phyloP scores from a whole-genome alignment of 2,113 vertebrate species.

The Scomber colias region DNA sequence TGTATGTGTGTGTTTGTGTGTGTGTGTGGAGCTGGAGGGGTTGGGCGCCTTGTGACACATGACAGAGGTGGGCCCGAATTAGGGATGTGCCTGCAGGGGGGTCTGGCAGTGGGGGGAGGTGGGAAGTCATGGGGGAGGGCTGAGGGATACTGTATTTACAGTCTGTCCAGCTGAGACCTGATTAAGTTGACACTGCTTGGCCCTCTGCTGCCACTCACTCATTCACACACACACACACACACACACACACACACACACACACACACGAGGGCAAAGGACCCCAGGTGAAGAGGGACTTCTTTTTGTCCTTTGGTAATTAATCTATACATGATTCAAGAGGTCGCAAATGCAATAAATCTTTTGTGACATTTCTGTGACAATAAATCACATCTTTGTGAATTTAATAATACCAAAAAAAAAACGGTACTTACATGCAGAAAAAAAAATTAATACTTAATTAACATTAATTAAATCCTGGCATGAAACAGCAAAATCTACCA shows the following conservation, averaged over 20 bases:
- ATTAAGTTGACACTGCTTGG: conserved; percentile 63
- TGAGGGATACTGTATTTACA: conserved; percentile 79
- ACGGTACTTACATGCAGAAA: background rate
- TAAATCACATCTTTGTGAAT: conserved; percentile 28
- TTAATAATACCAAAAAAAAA: no score
- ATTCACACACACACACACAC: conserved; percentile 44
- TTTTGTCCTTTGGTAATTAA: conserved; percentile 64
- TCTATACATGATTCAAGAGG: conserved; percentile 68
- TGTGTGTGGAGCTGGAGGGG: conserved; percentile 53
- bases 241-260: background rate
- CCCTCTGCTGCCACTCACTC: conserved; percentile 40
- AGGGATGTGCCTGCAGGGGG: conserved; percentile 62
- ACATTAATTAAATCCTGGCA: no score
- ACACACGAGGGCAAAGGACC: conserved; percentile 53
- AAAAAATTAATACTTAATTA: background rate
- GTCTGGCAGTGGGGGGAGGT: conserved; percentile 16
- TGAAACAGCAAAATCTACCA: no score
- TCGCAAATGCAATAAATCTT: conserved; percentile 41
- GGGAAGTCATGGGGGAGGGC: conserved; percentile 17
- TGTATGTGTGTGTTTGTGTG: conserved; percentile 30
- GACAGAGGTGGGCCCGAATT: conserved; percentile 74
- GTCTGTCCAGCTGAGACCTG: conserved; percentile 79
- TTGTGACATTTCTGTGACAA: conserved; percentile 11
- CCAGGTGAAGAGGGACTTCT: conserved; percentile 57
- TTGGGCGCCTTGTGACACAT: conserved; percentile 65